These are phyloP conservation scores for Carlito syrichta DNA, from an alignment of 2,113 vertebrate genomes.

Conservation along the genomic window DNA sequence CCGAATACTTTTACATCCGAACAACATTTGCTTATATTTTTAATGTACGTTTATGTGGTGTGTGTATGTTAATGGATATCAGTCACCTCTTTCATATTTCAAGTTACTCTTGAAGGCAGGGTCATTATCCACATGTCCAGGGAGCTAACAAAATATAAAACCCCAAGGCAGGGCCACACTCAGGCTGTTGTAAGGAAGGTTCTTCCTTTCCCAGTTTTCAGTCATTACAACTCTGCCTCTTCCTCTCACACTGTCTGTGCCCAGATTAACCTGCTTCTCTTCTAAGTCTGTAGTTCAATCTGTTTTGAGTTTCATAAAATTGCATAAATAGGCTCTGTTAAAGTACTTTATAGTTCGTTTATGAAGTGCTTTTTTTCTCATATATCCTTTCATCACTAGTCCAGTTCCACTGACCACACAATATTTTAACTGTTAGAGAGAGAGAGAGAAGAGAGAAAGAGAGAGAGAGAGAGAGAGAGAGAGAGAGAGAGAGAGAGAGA, in stretches of 20 bases:
- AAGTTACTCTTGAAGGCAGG: background rate
- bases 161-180: accelerated
- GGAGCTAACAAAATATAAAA: background rate
- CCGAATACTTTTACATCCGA: background rate
- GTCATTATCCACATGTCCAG: background rate
- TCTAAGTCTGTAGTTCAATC: background rate
- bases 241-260: background rate
- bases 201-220: background rate
- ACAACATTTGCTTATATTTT: background rate
- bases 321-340: background rate
- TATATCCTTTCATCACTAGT: background rate
- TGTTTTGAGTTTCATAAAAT: background rate
- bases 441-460: background rate
- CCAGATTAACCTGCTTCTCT: background rate
- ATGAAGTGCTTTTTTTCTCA: background rate
- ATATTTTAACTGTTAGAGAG: background rate
- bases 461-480: background rate
- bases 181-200: background rate
- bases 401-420: background rate
- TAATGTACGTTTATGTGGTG: no score
- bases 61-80: background rate
- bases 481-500: no score
- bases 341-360: background rate
- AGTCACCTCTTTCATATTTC: background rate
- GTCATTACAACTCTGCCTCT: background rate